Base-by-base conservation (phyloP, 1,140 invertebrate genomes). In the Drosophila chauvacae region DNA sequence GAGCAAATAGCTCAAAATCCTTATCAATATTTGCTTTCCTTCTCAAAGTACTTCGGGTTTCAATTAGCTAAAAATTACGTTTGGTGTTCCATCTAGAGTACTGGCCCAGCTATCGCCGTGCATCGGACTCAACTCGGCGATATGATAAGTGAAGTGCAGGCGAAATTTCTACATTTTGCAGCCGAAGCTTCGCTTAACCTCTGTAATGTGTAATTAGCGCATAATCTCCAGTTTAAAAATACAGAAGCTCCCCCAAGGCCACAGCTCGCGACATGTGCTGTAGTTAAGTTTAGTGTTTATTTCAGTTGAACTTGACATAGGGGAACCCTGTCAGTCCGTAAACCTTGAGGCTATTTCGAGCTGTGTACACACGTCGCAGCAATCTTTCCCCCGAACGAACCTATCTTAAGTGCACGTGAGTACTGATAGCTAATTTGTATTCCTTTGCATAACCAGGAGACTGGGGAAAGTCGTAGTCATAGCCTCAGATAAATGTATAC, bases 41-140 rank as follows among this genome's bases (percentile, higher is more conserved):
- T n/a, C n/a, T n/a, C n/a, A n/a, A n/a, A n/a, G n/a, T n/a, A n/a
- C n/a, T n/a, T n/a, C n/a, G n/a, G n/a, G n/a, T n/a, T n/a, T 83
- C 69, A 76, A 83, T 83, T 83, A 72, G 58, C 37, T 64, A 10
- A 81, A 81, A 83, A 66, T 76, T 71, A 47, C 65, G 44, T 76
- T 77, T 53, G 35, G 58, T 58, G 62, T 65, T 75, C 58, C 59
- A 60, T 44, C 44, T 42, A 33, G 33, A 50, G 59, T 51, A 28
- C 44, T 50, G 44, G 18, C 5, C 5, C 18, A 47, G 13, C 42
- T n/a, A 23, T 23, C 18, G 51, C 33, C 51, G 45, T 59, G 30
- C 64, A 41, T 35, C 37, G 51, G 75, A 66, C 35, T 62, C 57
- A 73, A 42, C 20, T 26, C 2, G 26, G 9, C n/a, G n/a, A 26